Evolutionary conservation across 2,888 invertebrate species (phyloP).

Genomic region (Sinhomidia bicolor): DNA sequence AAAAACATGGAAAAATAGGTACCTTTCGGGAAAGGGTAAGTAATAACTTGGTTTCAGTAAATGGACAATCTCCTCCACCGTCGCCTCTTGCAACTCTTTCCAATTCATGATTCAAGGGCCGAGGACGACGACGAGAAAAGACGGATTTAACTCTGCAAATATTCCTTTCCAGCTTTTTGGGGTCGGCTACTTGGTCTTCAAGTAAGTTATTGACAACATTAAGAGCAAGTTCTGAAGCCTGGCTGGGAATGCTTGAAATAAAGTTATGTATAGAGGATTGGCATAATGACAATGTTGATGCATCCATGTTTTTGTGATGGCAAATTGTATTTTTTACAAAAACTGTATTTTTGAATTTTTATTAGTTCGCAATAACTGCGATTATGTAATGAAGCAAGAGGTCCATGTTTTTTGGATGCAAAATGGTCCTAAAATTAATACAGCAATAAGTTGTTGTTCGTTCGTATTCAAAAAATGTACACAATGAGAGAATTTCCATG

Average conservation of each 20-base stretch:
- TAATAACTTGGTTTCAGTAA: neutral
- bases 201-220: constrained; percentile 62
- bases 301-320: constrained; percentile 20
- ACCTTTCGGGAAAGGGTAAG: constrained; percentile 47
- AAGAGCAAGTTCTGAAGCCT: constrained; percentile 59
- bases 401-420: too few relatives aligned
- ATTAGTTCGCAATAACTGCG: neutral
- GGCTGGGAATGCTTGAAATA: constrained; percentile 50
- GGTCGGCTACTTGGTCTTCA: constrained; percentile 66
- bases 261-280: constrained; percentile 57
- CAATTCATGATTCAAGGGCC: too few relatives aligned
- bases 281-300: constrained; percentile 39
- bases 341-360: constrained; percentile 41
- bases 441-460: too few relatives aligned
- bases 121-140: neutral
- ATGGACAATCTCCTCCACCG: constrained; percentile 44
- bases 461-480: too few relatives aligned
- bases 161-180: constrained; percentile 54
- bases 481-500: neutral
- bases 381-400: too few relatives aligned
- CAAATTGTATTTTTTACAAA: constrained; percentile 29
- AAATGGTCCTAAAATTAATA: too few relatives aligned
- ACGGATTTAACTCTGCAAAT: constrained; percentile 47
- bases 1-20: neutral
- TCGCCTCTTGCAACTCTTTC: neutral